Evolutionary conservation across 2,797 vertebrate genomes (phyloP).

Genomic region (Rhinophrynus dorsalis): DNA sequence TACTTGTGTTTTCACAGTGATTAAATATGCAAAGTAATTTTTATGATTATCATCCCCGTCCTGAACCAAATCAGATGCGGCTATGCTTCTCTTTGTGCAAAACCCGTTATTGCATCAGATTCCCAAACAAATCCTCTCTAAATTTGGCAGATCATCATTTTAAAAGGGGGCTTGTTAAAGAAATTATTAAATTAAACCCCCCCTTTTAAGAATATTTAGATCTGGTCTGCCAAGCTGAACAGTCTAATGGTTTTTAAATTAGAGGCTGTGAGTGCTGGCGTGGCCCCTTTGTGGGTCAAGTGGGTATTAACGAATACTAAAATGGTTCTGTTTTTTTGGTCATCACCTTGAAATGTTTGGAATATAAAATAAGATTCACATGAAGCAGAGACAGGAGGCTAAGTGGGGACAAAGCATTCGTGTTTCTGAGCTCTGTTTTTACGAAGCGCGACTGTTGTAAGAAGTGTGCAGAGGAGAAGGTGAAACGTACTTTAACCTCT

Average conservation of each 20-base stretch:
- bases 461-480: neutral
- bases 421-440: conserved; percentile 23
- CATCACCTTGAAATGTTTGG: conserved; percentile 74
- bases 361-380: conserved; percentile 59
- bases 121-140: conserved; percentile 91
- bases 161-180: conserved; percentile 93
- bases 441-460: neutral
- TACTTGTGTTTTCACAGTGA: conserved; percentile 78
- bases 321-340: conserved; percentile 71
- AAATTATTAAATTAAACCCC: conserved; percentile 98
- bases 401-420: conserved; percentile 46
- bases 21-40: conserved; percentile 92
- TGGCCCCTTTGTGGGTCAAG: conserved; percentile 77
- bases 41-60: conserved; percentile 78
- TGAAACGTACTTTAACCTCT: neutral
- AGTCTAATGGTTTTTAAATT: conserved; percentile 92
- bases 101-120: conserved; percentile 87
- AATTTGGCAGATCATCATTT: conserved; percentile 90
- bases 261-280: conserved; percentile 72
- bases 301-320: conserved; percentile 77
- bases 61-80: conserved; percentile 80
- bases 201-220: conserved; percentile 97
- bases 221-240: conserved; percentile 89
- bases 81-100: conserved; percentile 74
- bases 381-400: conserved; percentile 54